Percentiles rank a stretch among this genome's conserved stretches.
Evolutionary conservation across 2,113 vertebrate genomes (phyloP).

Genomic region (Oreotrochilus melanogaster): DNA sequence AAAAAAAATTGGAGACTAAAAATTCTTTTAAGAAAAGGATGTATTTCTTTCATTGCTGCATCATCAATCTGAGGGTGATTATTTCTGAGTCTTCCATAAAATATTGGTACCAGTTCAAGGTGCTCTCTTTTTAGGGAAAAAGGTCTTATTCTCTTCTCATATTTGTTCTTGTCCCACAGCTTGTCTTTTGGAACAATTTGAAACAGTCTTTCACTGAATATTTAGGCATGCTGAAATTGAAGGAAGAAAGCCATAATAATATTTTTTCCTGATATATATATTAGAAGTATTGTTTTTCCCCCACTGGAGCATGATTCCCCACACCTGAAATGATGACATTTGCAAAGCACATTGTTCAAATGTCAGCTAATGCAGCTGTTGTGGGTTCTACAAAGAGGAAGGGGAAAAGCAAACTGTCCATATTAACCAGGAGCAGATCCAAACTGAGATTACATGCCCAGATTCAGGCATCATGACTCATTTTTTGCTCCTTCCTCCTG

Average conservation of each 20-base stretch:
- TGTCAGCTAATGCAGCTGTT: background rate
- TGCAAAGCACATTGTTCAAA: background rate
- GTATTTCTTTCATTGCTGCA: background rate
- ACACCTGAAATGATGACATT: background rate
- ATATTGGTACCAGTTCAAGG: background rate
- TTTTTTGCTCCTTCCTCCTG: background rate
- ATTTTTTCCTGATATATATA: background rate
- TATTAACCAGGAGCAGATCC: background rate
- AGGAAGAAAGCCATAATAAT: background rate
- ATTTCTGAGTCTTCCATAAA: background rate
- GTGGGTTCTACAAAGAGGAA: background rate
- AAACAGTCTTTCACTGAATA: background rate
- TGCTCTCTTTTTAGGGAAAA: background rate
- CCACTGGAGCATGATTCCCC: background rate
- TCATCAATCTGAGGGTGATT: background rate
- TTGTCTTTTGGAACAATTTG: background rate
- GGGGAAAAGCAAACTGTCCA: background rate
- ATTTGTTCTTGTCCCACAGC: background rate
- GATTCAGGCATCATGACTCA: background rate
- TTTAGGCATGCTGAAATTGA: background rate
- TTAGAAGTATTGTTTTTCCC: background rate
- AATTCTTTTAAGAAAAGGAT: background rate
- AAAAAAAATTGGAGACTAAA: constrained; percentile 4
- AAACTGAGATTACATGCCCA: background rate
- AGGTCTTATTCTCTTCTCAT: background rate